Conservation (phyloP, 92 coral and sea anemone genomes). For the Zoanthus solanderi region DNA sequence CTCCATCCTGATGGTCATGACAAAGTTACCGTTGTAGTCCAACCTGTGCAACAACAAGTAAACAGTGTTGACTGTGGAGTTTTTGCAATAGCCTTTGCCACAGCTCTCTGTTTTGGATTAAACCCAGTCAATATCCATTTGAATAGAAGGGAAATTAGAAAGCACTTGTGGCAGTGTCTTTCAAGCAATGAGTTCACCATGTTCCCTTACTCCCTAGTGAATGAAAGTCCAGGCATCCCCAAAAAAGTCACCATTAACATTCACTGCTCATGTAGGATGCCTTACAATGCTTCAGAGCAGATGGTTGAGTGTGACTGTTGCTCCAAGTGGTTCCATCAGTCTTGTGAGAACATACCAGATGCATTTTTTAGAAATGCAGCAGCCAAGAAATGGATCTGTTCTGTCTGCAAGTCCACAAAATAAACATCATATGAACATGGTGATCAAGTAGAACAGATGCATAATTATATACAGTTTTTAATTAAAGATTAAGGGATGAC, state of each 20-base stretch:
- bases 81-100: slow-evolving; percentile 43
- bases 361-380: slow-evolving; percentile 23
- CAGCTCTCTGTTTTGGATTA: slow-evolving; percentile 39
- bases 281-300: neutral
- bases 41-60: slow-evolving; percentile 41
- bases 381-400: slow-evolving; percentile 1
- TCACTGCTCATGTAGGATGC: slow-evolving; percentile 42
- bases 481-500: no score
- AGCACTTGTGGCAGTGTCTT: slow-evolving; percentile 45
- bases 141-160: slow-evolving; percentile 9
- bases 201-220: slow-evolving; percentile 27
- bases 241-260: slow-evolving; percentile 25
- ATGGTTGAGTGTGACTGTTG: slow-evolving; percentile 56
- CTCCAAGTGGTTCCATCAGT: slow-evolving; percentile 42
- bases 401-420: neutral
- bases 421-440: no score
- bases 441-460: no score
- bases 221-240: slow-evolving; percentile 39
- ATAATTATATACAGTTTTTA: no score
- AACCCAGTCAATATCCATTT: slow-evolving; percentile 9
- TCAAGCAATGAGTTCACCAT: neutral
- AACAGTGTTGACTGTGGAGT: slow-evolving; percentile 61
- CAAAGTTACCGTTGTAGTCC: neutral
- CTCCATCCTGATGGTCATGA: neutral
- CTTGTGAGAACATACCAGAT: slow-evolving; percentile 47